A percentile compares a stretch with the other conserved stretches of the same genome.
Conservation (phyloP, 2,888 invertebrate species). For the Pegoplata infirma region DNA sequence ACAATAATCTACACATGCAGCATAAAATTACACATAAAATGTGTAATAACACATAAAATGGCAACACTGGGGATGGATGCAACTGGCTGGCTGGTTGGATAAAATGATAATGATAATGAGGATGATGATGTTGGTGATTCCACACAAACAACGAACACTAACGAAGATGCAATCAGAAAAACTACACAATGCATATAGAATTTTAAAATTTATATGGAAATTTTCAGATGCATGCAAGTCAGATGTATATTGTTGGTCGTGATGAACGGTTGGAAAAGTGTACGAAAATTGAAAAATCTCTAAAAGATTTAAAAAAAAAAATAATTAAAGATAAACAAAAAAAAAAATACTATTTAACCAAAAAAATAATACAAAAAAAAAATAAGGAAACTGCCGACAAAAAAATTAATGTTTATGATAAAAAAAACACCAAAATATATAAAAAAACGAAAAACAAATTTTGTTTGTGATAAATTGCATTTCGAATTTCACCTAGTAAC, state of each 20-base stretch:
- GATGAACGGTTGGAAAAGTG: conserved; percentile 53
- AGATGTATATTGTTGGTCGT: conserved; percentile 60
- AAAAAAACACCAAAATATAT: background rate
- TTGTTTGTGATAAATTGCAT: conserved; percentile 5
- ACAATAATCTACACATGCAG: too few species aligned
- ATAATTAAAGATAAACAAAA: background rate
- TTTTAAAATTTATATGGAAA: conserved; percentile 50
- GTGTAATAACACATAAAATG: too few species aligned
- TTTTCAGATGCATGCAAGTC: conserved; percentile 51
- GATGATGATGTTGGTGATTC: conserved; percentile 39
- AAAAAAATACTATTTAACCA: background rate
- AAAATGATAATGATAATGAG: conserved; percentile 17
- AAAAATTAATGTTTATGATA: background rate
- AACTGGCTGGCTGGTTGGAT: too few species aligned
- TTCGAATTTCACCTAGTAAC: background rate
- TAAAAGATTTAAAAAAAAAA: background rate
- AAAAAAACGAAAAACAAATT: background rate
- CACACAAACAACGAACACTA: conserved; percentile 38
- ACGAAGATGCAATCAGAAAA: conserved; percentile 55
- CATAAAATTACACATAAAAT: too few species aligned
- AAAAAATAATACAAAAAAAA: background rate
- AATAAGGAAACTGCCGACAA: background rate
- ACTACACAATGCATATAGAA: conserved; percentile 13
- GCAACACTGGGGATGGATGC: too few species aligned
- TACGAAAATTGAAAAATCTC: background rate